Percentiles rank a stretch among this genome's conserved stretches.
Evolutionary conservation across 1,140 invertebrate species (phyloP).

Genomic region (Solenopsis invicta): DNA sequence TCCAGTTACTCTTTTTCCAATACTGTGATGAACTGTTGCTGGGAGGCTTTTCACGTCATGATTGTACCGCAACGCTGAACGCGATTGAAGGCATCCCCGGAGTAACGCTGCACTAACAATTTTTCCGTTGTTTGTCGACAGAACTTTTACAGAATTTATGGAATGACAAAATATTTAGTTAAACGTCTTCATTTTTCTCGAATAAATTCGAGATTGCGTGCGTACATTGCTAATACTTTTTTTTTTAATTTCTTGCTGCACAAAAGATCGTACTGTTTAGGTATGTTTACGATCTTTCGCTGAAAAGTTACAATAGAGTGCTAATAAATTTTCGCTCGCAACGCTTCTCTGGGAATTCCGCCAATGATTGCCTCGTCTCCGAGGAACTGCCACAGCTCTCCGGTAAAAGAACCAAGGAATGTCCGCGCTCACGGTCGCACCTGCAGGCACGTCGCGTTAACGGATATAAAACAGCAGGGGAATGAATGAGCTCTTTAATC

Average conservation of each 20-base stretch:
- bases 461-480: slow-evolving; percentile 44
- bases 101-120: slow-evolving; percentile 24
- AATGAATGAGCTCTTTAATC: slow-evolving; percentile 74
- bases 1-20: slow-evolving; percentile 45
- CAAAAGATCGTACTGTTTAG: not conserved
- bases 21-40: slow-evolving; percentile 34
- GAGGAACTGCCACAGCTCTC: not conserved
- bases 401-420: slow-evolving; percentile 40
- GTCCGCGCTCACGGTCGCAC: not conserved
- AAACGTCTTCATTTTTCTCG: not conserved
- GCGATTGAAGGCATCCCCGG: slow-evolving; percentile 28
- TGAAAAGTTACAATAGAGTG: slow-evolving; percentile 32
- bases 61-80: slow-evolving; percentile 28
- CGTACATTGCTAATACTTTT: not conserved
- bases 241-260: not conserved
- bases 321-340: slow-evolving; percentile 7
- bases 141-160: slow-evolving; percentile 13
- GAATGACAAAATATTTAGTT: slow-evolving; percentile 34
- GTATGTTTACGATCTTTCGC: not conserved
- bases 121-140: slow-evolving; percentile 3
- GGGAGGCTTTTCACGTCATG: slow-evolving; percentile 44
- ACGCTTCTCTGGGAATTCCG: slow-evolving; percentile 14
- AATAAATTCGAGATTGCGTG: not conserved
- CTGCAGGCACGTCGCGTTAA: slow-evolving; percentile 36
- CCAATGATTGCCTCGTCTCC: slow-evolving; percentile 33